Evolutionary conservation across 1,140 invertebrate species (phyloP), one percentile per base, ranked within the genome.

Genomic region (Colletes latitarsis): DNA sequence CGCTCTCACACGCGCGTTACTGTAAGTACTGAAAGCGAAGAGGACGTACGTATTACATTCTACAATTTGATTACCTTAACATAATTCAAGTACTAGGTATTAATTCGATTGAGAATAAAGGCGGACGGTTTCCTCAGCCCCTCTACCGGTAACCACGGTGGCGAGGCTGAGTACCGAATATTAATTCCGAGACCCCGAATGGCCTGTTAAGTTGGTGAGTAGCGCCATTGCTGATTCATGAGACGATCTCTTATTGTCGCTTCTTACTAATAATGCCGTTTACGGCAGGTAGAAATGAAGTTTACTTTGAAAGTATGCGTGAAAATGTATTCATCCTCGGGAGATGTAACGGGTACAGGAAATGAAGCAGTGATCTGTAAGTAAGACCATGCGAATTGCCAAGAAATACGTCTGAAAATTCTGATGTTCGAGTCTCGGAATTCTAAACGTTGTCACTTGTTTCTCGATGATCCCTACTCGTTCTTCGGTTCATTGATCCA

Each of bases 1-100:
- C 92, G 89, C 90, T 92, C 88, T 92, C 89, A 90, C 91, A 91
- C 85, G 89, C 92, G 92, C 92, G 92, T 93, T 93, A 92, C 91
- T 93, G 93, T 93, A 93, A 93, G 93, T 93, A 93, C 93, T 91
- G 89, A 92, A 93, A 74, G 76, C 81, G 82, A 88, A 91, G 89
- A 90, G 89, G 91, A 93, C 92, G 92, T 93, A 93, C 92, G 92
- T 93, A 93, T 93, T 90, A 92, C 85, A 91, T 64, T 55, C 79
- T 88, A 88, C 86, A 82, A 88, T 88, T 88, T 87, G 85, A 87
- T 84, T 88, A 87, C 71, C 89, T 89, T 91, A 91, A 92, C 85
- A 87, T 91, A 90, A 92, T 91, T 91, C 91, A 92, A 89, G 77
- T 87, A 89, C 84, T 90, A 91, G 86, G 87, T 90, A 87, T 89